Evolutionary conservation across 2,797 vertebrate species (phyloP).

Genomic region (Agapornis canus): DNA sequence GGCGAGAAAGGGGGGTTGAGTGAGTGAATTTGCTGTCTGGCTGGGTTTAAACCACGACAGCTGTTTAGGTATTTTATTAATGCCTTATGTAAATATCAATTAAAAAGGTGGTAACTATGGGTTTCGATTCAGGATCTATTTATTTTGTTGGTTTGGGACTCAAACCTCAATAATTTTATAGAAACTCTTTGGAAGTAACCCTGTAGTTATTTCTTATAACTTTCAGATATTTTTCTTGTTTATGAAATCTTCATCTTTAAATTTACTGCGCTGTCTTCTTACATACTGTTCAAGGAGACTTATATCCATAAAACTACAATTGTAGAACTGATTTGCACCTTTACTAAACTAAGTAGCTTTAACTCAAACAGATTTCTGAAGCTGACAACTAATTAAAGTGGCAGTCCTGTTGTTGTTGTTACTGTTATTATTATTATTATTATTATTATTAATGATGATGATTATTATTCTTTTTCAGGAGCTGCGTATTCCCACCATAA

Average conservation of each 20-base stretch:
- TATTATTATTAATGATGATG: not conserved
- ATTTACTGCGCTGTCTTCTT: not conserved
- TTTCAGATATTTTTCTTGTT: not conserved
- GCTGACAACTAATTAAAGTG: not conserved
- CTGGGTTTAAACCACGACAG: too few species aligned
- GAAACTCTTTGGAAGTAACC: not conserved
- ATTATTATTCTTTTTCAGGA: not conserved
- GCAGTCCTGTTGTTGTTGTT: not conserved
- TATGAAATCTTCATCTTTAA: not conserved
- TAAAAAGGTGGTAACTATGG: not conserved
- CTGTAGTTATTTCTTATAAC: not conserved
- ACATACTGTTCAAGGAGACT: not conserved
- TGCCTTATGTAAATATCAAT: not conserved
- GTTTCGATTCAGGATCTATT: not conserved
- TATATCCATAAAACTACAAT: not conserved
- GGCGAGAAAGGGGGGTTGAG: too few species aligned
- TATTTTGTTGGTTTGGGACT: not conserved
- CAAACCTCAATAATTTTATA: not conserved
- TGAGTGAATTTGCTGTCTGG: too few species aligned
- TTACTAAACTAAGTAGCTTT: not conserved
- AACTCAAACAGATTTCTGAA: not conserved
- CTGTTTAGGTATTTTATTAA: not conserved
- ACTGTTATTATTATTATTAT: too few species aligned
- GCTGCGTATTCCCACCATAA: not conserved
- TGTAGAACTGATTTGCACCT: not conserved